Evolutionary conservation across 1,140 invertebrate species (phyloP), one percentile per base, ranked within the genome.

Genomic region (Camponotus floridanus): DNA sequence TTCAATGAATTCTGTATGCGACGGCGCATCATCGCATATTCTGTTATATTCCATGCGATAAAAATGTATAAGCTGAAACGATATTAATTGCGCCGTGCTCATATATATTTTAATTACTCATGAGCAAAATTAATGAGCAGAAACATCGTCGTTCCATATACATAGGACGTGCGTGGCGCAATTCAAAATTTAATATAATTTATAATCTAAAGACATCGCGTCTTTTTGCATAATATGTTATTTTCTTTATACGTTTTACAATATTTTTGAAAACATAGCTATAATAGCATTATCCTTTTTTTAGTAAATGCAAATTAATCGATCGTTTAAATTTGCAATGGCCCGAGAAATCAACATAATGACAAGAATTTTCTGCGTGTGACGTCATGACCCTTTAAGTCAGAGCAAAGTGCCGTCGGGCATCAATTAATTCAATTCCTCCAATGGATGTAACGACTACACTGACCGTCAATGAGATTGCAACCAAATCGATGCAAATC

Each of bases 341-440:
- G 9, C 21, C 8, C 65, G 51, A 70, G 65, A n/a, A 33, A 62
- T 42, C 11, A 42, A 36, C 36, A 59, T 36, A 70, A 33, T 61
- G 61, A 45, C 36, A 73, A 83, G 21, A 61, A 73, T 83, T 48
- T 73, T 45, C 55, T 55, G 51, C 18, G 39, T 15, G 15, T 81
- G 26, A 71, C 36, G 31, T 42, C 45, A 68, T 21, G 51, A 59
- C 36, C 48, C 55, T 81, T 81, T 59, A 13, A 33, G 36, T 80
- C 51, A 36, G 36, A 18, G 21, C 33, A 57, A 83, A 73, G 36
- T 57, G 67, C 68, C 55, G 51, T 13, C 31, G 79, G 78, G 55
- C 55, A 13, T 73, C 67, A 73, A 83, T 83, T 83, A 73, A 83
- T 83, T 83, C 79, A 59, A 73, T 83, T 83, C 26, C 67, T 80